Percentiles rank a stretch among this genome's conserved stretches.
These are phyloP conservation scores for Herminia tarsipennalis DNA, from an alignment of 2,888 invertebrate genomes.

Conservation along the genomic window DNA sequence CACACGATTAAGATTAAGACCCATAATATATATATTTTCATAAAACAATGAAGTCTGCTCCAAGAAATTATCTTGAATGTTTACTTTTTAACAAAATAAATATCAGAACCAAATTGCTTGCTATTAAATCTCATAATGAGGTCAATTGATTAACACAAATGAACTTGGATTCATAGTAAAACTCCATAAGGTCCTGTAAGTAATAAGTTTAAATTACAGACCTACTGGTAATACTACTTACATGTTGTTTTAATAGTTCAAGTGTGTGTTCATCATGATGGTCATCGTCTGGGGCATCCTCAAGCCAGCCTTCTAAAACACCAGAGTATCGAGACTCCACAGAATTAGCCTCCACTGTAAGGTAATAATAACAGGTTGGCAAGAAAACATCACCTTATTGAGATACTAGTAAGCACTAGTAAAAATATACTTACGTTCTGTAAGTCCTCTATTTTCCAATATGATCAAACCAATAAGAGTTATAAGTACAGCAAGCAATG, in stretches of 20 bases:
- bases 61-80: no score
- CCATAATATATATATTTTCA: no score
- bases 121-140: no score
- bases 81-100: no score
- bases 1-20: no score
- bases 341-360: slow-evolving; percentile 77
- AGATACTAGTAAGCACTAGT: neutral
- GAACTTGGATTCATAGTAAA: neutral
- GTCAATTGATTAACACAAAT: no score
- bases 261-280: slow-evolving; percentile 83
- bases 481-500: slow-evolving; percentile 89
- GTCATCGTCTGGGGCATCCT: slow-evolving; percentile 84
- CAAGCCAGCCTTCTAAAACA: slow-evolving; percentile 92
- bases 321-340: slow-evolving; percentile 90
- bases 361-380: neutral
- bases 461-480: slow-evolving; percentile 92
- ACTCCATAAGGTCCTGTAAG: neutral
- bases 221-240: slow-evolving; percentile 54
- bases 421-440: slow-evolving; percentile 88
- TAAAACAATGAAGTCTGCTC: no score
- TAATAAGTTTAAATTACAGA: neutral
- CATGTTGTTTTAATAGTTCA: slow-evolving; percentile 76
- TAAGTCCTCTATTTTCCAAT: slow-evolving; percentile 91
- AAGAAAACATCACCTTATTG: neutral
- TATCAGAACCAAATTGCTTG: no score